Conservation (phyloP, 2,797 vertebrate species). For the Ptychobarbus kaznakovi region DNA sequence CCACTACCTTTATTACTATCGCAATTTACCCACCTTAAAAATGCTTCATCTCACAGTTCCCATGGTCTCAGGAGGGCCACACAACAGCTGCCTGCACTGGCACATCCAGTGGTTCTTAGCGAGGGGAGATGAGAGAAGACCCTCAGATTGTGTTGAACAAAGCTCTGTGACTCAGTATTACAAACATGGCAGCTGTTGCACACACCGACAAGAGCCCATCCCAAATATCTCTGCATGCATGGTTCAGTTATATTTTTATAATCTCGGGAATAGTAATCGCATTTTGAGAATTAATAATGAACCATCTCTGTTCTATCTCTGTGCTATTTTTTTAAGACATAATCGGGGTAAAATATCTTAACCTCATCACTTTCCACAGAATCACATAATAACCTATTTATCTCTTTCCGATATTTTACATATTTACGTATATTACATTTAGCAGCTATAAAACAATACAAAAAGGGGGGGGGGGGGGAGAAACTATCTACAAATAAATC, state of each 20-base stretch:
- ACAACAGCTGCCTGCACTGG: not conserved
- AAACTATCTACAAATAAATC: not conserved
- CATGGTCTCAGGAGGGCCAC: not conserved
- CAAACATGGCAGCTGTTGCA: constrained; percentile 11
- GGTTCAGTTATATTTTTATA: constrained; percentile 1
- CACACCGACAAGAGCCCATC: not conserved
- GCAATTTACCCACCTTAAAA: not conserved
- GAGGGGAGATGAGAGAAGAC: not conserved
- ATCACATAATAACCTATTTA: not conserved
- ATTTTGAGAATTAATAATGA: not conserved
- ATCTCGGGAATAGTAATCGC: not conserved
- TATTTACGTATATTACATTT: not conserved
- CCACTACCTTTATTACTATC: not conserved
- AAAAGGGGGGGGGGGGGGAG: no score
- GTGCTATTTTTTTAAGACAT: not conserved
- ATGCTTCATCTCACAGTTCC: not conserved
- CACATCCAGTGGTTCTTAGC: not conserved
- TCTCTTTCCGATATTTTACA: not conserved
- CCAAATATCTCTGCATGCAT: not conserved
- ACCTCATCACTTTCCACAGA: no score
- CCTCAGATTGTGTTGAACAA: not conserved
- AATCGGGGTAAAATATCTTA: not conserved
- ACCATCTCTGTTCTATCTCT: not conserved
- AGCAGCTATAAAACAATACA: not conserved
- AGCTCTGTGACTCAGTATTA: constrained; percentile 1